Conservation (phyloP, 2,797 vertebrate genomes). For the Myoxocephalus aenaeus region DNA sequence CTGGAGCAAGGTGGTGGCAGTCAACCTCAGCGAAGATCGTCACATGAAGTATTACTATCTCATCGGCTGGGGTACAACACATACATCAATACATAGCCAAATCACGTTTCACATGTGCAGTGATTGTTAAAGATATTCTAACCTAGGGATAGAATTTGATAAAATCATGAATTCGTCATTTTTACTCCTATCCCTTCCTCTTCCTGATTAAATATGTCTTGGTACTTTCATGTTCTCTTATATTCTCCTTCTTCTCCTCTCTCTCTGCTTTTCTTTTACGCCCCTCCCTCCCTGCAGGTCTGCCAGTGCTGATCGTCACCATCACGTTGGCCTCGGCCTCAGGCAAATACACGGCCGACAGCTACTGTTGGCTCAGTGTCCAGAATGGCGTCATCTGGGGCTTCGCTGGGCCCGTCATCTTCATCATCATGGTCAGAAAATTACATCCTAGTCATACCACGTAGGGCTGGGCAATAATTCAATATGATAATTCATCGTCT, state of each 20-base stretch:
- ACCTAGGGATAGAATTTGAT: not conserved
- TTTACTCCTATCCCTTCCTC: not conserved
- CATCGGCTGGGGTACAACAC: slow-evolving; percentile 85
- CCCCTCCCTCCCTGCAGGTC: slow-evolving; percentile 71
- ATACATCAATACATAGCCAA: not conserved
- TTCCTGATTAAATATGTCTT: not conserved
- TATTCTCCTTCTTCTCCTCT: not conserved
- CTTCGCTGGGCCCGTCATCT: slow-evolving; percentile 88
- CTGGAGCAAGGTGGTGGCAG: slow-evolving; percentile 89
- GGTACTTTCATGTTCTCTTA: not conserved
- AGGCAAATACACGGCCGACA: slow-evolving; percentile 83
- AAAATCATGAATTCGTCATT: not conserved
- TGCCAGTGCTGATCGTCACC: slow-evolving; percentile 86
- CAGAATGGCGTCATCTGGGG: slow-evolving; percentile 88
- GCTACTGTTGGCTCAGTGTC: slow-evolving; percentile 87
- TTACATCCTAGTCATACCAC: not conserved
- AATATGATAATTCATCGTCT: not conserved
- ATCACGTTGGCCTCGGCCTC: slow-evolving; percentile 86
- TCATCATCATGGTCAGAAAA: slow-evolving; percentile 85
- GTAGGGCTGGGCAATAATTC: not conserved
- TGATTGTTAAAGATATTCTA: not conserved
- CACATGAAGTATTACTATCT: slow-evolving; percentile 91
- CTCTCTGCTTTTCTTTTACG: not conserved
- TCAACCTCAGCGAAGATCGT: slow-evolving; percentile 86
- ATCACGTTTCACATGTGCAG: not conserved